These are phyloP conservation scores for Numenius arquata DNA, from an alignment of 2,113 vertebrate species.

Conservation along the genomic window DNA sequence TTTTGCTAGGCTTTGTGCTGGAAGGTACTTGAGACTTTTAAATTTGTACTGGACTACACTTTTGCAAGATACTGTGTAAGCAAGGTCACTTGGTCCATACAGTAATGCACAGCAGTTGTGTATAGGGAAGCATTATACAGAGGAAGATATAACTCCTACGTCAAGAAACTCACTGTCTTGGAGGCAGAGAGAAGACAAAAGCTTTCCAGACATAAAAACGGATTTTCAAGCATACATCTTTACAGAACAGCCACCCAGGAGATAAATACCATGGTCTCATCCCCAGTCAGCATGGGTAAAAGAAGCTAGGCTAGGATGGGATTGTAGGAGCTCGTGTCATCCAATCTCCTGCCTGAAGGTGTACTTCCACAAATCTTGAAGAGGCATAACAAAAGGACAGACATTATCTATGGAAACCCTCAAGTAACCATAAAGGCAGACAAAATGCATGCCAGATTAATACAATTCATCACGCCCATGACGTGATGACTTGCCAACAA, in stretches of 20 bases:
- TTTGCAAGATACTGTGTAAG: not conserved
- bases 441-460: not conserved
- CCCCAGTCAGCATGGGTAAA: not conserved
- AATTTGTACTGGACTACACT: not conserved
- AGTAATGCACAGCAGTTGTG: not conserved
- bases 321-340: not conserved
- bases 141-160: not conserved
- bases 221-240: not conserved
- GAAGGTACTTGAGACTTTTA: not conserved
- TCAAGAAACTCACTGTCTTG: not conserved
- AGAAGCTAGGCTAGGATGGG: not conserved
- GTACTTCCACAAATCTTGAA: not conserved
- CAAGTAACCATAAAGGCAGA: not conserved
- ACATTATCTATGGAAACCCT: not conserved
- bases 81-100: not conserved
- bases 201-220: not conserved
- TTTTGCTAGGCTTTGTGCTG: not conserved
- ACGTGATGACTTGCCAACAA: not conserved
- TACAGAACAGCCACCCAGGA: not conserved
- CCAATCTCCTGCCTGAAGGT: not conserved
- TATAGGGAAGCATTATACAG: not conserved
- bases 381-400: not conserved
- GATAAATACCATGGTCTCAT: not conserved
- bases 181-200: not conserved
- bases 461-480: accelerated